phyloP scores from a whole-genome alignment of 2,888 invertebrate genomes.

The Synanthedon tipuliformis region DNA sequence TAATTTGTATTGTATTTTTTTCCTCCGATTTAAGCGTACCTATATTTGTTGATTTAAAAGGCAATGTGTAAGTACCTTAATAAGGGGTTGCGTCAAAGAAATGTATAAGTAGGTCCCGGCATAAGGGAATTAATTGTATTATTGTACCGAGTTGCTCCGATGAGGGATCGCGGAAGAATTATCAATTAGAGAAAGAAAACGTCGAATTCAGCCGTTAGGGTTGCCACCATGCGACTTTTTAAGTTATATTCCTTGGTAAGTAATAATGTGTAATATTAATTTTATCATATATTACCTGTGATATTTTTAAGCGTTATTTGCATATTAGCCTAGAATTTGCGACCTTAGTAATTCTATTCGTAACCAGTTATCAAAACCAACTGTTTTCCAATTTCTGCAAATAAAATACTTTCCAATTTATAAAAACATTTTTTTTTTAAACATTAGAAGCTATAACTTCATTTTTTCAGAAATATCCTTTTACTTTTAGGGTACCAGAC shows the following conservation, averaged over 20 bases:
- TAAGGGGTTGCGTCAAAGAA: conserved; percentile 42
- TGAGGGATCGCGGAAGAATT: conserved; percentile 65
- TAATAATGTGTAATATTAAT: background rate
- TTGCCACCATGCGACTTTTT: background rate
- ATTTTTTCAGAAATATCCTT: too few species aligned
- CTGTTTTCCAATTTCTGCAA: too few species aligned
- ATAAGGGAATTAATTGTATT: conserved; percentile 69
- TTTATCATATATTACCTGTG: background rate
- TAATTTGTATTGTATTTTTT: too few species aligned
- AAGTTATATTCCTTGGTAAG: background rate
- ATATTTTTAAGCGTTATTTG: too few species aligned
- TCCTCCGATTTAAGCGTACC: too few species aligned
- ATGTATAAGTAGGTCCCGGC: conserved; percentile 52
- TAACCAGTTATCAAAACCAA: too few species aligned
- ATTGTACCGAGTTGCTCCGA: conserved; percentile 43
- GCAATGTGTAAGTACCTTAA: conserved; percentile 25
- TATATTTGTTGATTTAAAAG: too few species aligned
- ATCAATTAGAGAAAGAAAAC: conserved; percentile 65
- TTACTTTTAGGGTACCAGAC: too few species aligned
- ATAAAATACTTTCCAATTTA: too few species aligned
- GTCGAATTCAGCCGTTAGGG: conserved; percentile 12
- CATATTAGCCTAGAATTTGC: background rate
- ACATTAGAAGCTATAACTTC: too few species aligned
- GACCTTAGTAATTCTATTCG: too few species aligned
- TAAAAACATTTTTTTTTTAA: too few species aligned